phyloP scores from a whole-genome alignment of 2,797 vertebrate genomes.

The Mus caroli region DNA sequence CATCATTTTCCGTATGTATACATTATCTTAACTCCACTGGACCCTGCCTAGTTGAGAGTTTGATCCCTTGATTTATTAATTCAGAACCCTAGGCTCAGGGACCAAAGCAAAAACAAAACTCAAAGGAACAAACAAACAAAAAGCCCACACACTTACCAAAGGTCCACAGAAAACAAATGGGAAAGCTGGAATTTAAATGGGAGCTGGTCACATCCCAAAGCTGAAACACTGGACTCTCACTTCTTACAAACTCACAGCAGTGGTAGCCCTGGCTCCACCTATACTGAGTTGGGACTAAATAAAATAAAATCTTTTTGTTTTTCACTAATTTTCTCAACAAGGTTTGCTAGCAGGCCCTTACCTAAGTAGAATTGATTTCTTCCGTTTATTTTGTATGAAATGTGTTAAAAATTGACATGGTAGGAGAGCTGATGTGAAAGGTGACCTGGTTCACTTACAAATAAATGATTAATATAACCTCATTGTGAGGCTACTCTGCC shows the following conservation, averaged over 20 bases:
- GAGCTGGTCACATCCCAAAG: slow-evolving; percentile 22
- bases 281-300: slow-evolving; percentile 54
- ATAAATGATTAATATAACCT: slow-evolving; percentile 83
- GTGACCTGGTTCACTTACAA: slow-evolving; percentile 73
- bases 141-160: neutral
- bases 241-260: neutral
- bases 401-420: slow-evolving; percentile 78
- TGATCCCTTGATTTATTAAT: slow-evolving; percentile 1
- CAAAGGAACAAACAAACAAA: neutral
- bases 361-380: slow-evolving; percentile 68
- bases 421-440: slow-evolving; percentile 74
- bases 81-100: neutral
- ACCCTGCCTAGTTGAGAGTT: neutral
- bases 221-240: neutral
- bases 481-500: slow-evolving; percentile 55
- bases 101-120: neutral
- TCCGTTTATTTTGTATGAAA: slow-evolving; percentile 62
- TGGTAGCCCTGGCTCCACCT: neutral
- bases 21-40: slow-evolving; percentile 49
- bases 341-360: slow-evolving; percentile 53
- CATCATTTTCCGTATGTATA: neutral
- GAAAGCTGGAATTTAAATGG: slow-evolving; percentile 67
- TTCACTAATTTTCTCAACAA: slow-evolving; percentile 56
- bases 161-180: neutral
- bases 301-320: slow-evolving; percentile 31